Percentiles rank a stretch among this genome's conserved stretches.
Evolutionary conservation across 2,888 invertebrate species (phyloP).

Genomic region (Papilio protenor): DNA sequence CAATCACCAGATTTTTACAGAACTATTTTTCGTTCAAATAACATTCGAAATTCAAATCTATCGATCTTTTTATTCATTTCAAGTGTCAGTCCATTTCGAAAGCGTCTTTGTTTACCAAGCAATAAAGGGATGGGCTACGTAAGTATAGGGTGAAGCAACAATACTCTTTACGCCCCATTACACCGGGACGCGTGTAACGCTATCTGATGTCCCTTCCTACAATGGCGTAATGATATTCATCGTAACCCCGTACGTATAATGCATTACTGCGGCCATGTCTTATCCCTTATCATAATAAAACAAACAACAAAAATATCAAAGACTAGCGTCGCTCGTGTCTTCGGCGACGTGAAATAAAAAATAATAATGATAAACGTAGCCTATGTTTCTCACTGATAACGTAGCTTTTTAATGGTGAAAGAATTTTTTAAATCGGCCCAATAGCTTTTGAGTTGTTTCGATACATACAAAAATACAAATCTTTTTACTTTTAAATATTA

Average conservation of each 20-base stretch:
- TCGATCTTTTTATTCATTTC: not conserved
- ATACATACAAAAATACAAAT: no score
- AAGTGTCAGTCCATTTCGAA: not conserved
- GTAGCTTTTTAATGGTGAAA: no score
- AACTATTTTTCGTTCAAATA: not conserved
- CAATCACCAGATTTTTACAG: not conserved
- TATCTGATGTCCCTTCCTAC: conserved; percentile 46
- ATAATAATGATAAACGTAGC: no score
- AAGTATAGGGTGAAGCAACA: conserved; percentile 27
- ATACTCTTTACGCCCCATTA: conserved; percentile 37
- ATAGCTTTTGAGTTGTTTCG: no score
- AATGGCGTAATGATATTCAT: conserved; percentile 42
- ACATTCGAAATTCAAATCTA: not conserved
- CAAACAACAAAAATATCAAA: no score
- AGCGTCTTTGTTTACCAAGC: conserved; percentile 26
- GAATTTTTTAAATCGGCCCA: no score
- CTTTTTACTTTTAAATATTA: no score
- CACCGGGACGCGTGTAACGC: conserved; percentile 31
- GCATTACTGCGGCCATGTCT: conserved; percentile 17
- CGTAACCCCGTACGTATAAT: conserved; percentile 29
- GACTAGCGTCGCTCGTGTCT: no score
- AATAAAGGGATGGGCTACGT: conserved; percentile 30
- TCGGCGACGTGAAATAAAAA: no score
- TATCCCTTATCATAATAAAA: not conserved
- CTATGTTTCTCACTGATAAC: no score